A percentile compares a stretch with the other conserved stretches of the same genome.
phyloP scores from a whole-genome alignment of 2,113 vertebrate species.

The Delphinus delphis region DNA sequence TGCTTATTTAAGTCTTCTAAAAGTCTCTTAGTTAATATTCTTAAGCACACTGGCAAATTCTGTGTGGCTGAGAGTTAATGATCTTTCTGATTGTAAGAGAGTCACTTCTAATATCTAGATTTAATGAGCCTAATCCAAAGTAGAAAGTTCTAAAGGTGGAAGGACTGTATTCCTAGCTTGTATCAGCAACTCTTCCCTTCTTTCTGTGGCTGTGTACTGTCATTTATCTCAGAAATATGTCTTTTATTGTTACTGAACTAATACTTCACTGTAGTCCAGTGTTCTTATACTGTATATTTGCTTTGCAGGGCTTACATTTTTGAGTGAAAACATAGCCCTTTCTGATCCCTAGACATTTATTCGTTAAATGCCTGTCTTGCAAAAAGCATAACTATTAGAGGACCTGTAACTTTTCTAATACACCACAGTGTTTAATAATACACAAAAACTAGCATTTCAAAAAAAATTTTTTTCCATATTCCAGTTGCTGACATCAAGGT shows the following conservation, averaged over 20 bases:
- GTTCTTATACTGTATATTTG: neutral
- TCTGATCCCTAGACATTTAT: neutral
- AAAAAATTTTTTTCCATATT: neutral
- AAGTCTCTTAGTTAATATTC: neutral
- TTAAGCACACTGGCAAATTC: neutral
- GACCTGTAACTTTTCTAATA: neutral
- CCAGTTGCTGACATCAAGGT: neutral
- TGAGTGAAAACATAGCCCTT: neutral
- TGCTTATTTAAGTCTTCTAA: neutral
- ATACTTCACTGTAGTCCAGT: neutral
- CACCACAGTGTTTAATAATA: neutral
- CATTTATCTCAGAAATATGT: neutral
- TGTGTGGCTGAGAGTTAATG: neutral
- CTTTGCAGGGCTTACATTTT: neutral
- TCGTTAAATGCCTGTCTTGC: neutral
- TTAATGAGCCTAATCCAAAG: neutral
- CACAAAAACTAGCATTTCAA: neutral
- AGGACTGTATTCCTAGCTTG: neutral
- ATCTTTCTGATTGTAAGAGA: constrained; percentile 38
- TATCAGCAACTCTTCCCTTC: neutral
- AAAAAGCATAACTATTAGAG: neutral
- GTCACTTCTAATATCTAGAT: neutral
- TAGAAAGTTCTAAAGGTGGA: neutral
- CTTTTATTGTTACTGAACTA: constrained; percentile 2
- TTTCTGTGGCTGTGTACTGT: neutral